Conservation (phyloP, 1,140 invertebrate genomes). For the Sitodiplosis mosellana region DNA sequence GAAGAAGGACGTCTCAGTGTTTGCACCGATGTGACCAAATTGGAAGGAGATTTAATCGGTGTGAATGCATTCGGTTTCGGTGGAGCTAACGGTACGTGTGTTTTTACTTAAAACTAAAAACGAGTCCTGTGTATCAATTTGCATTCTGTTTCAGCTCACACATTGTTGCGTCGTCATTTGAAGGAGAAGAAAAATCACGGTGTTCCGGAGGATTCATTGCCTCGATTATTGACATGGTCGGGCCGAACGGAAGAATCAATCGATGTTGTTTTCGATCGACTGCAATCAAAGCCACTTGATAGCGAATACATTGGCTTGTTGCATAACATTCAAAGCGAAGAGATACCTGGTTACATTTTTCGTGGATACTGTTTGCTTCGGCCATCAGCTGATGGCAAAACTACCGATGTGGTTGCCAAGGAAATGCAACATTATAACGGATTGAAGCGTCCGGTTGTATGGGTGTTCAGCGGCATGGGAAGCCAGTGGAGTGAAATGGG, state of each 20-base stretch:
- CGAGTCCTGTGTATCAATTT: background rate
- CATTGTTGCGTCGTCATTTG: background rate
- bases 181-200: constrained; percentile 32
- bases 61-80: constrained; percentile 77
- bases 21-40: constrained; percentile 41
- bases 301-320: constrained; percentile 32
- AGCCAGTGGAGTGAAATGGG: constrained; percentile 79
- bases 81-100: constrained; percentile 43
- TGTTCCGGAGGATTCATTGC: constrained; percentile 29
- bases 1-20: constrained; percentile 48
- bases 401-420: constrained; percentile 23
- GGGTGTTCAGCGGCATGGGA: constrained; percentile 82
- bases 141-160: background rate
- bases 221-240: constrained; percentile 31
- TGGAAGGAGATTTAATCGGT: constrained; percentile 39
- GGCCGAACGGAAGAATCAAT: constrained; percentile 44
- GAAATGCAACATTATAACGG: constrained; percentile 37
- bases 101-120: constrained; percentile 30
- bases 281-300: constrained; percentile 36
- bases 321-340: constrained; percentile 34
- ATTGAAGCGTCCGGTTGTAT: constrained; percentile 51
- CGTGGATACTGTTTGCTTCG: constrained; percentile 35
- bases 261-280: constrained; percentile 40
- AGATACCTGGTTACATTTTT: constrained; percentile 33
- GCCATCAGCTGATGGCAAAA: constrained; percentile 24